Percentiles rank a stretch among this genome's conserved stretches.
Conservation (phyloP, 2,113 vertebrate genomes). For the Xiphias gladius region DNA sequence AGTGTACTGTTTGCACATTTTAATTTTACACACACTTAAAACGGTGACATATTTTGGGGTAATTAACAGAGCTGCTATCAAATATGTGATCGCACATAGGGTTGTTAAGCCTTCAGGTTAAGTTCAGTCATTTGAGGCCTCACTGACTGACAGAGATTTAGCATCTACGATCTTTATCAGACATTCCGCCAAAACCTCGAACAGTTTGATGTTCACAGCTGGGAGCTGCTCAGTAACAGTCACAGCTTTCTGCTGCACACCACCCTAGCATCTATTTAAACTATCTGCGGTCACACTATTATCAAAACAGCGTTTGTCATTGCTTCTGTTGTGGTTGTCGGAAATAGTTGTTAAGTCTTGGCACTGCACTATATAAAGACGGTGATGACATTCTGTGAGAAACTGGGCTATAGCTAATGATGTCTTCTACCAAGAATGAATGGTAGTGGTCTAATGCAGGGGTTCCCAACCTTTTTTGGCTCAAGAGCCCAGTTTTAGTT, state of each 20-base stretch:
- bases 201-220: background rate
- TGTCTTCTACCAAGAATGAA: background rate
- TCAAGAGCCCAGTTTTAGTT: background rate
- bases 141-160: background rate
- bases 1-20: background rate
- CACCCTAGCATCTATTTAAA: constrained; percentile 20
- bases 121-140: background rate
- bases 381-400: constrained; percentile 51
- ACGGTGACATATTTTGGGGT: background rate
- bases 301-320: constrained; percentile 47
- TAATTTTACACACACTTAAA: background rate
- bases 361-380: constrained; percentile 34
- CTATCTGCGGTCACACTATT: constrained; percentile 28
- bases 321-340: constrained; percentile 69
- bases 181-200: background rate
- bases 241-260: constrained; percentile 4
- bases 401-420: constrained; percentile 25
- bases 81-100: background rate
- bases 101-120: background rate
- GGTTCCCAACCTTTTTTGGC: background rate
- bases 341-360: constrained; percentile 43
- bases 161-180: background rate
- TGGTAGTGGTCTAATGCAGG: background rate
- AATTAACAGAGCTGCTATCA: background rate
- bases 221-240: constrained; percentile 5